Evolutionary conservation across 2,797 vertebrate species (phyloP).

Genomic region (Molossus molossus): DNA sequence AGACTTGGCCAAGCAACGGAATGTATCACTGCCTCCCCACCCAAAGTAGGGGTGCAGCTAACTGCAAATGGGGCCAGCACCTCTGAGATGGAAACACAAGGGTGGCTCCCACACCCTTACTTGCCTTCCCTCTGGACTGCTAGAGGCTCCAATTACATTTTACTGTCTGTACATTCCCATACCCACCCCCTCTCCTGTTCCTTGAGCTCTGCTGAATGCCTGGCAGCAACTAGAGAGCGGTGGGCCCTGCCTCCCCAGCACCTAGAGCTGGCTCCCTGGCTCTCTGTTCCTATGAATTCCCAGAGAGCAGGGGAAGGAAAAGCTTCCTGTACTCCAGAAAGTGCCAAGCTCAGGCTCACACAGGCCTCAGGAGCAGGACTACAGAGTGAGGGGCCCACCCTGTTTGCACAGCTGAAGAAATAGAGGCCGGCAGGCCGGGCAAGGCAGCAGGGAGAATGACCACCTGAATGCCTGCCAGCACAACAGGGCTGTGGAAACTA

Average conservation of each 20-base stretch:
- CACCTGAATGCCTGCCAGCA: constrained; percentile 38
- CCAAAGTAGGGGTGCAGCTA: background rate
- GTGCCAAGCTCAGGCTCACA: background rate
- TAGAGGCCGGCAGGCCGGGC: background rate
- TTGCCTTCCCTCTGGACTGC: background rate
- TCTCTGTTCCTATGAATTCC: constrained; percentile 5
- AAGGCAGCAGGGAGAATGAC: constrained; percentile 62
- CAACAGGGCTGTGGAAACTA: constrained; percentile 62
- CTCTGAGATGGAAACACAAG: background rate
- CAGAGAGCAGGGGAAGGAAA: background rate
- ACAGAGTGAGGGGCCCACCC: background rate
- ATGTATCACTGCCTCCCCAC: background rate
- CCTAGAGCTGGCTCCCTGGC: background rate
- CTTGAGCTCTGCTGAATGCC: background rate
- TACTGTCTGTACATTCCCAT: background rate
- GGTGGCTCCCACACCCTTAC: background rate
- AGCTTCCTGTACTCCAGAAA: background rate
- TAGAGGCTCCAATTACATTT: background rate
- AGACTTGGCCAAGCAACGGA: background rate
- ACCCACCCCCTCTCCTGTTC: background rate
- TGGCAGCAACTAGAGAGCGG: background rate
- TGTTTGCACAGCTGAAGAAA: constrained; percentile 81
- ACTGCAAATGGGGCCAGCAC: background rate
- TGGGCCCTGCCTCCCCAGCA: background rate
- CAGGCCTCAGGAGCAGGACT: constrained; percentile 3